Conservation (phyloP, 2,113 vertebrate genomes). For the Lasiurus cinereus region DNA sequence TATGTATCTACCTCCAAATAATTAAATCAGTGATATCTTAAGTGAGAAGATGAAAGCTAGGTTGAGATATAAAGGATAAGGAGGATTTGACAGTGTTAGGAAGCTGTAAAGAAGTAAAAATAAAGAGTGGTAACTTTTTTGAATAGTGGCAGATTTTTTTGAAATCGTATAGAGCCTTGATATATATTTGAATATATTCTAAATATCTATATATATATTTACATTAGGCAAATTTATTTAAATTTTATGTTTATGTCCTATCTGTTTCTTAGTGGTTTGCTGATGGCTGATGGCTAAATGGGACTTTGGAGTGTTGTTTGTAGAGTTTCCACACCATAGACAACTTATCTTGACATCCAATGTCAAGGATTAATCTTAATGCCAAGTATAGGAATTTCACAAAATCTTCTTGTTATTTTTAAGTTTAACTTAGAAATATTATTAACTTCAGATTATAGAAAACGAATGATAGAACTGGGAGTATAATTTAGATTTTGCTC, state of each 20-base stretch:
- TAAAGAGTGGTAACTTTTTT: not conserved
- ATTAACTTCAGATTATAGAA: constrained; percentile 19
- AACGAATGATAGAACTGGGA: not conserved
- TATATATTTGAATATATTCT: not conserved
- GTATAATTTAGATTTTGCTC: not conserved
- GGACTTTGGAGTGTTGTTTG: not conserved
- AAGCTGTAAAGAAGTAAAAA: not conserved
- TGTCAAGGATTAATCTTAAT: constrained; percentile 13
- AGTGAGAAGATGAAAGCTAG: not conserved
- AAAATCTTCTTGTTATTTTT: not conserved
- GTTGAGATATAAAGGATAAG: not conserved
- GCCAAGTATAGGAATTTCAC: not conserved
- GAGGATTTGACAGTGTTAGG: not conserved
- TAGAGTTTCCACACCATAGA: not conserved
- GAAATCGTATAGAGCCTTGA: not conserved
- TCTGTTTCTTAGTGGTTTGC: constrained; percentile 11
- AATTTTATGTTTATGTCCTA: not conserved
- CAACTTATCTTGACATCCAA: not conserved
- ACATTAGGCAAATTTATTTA: not conserved
- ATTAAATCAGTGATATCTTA: not conserved
- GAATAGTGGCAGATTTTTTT: constrained; percentile 16
- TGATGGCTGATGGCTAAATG: not conserved
- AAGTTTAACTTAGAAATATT: constrained; percentile 56
- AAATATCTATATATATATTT: not conserved
- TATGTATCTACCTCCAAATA: not conserved